These are phyloP conservation scores for Mustela nigripes DNA, from an alignment of 2,113 vertebrate species.

Conservation along the genomic window DNA sequence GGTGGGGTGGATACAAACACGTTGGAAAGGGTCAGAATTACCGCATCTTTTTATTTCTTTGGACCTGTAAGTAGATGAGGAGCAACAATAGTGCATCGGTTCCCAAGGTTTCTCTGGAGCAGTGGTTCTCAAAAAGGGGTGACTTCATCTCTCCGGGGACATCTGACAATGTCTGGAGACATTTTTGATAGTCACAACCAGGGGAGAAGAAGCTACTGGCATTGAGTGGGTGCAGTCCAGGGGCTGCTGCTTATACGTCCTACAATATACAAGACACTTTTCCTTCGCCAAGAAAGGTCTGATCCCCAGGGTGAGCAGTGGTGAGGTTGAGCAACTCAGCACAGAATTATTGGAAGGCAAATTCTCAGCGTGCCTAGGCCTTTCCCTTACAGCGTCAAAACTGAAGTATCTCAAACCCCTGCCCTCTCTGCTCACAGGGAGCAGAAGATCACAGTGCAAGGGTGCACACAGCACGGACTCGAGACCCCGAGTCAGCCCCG, in stretches of 20 bases:
- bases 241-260: too few relatives aligned
- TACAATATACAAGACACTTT: too few relatives aligned
- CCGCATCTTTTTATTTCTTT: not conserved
- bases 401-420: not conserved
- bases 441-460: too few relatives aligned
- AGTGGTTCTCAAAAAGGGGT: not conserved
- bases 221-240: not conserved
- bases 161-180: not conserved
- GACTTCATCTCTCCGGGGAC: not conserved
- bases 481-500: rapidly evolving
- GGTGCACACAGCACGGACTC: rapidly evolving
- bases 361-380: not conserved
- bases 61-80: not conserved
- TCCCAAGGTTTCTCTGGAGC: not conserved
- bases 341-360: rapidly evolving
- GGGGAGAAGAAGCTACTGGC: not conserved
- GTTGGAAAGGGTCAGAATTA: not conserved
- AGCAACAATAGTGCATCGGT: rapidly evolving
- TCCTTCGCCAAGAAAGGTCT: not conserved
- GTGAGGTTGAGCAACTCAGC: not conserved
- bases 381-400: rapidly evolving
- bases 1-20: not conserved
- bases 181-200: not conserved
- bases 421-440: not conserved
- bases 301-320: not conserved